A percentile compares a stretch with the other conserved stretches of the same genome.
Conservation (phyloP, 2,888 invertebrate genomes). For the Sialis lutaria region DNA sequence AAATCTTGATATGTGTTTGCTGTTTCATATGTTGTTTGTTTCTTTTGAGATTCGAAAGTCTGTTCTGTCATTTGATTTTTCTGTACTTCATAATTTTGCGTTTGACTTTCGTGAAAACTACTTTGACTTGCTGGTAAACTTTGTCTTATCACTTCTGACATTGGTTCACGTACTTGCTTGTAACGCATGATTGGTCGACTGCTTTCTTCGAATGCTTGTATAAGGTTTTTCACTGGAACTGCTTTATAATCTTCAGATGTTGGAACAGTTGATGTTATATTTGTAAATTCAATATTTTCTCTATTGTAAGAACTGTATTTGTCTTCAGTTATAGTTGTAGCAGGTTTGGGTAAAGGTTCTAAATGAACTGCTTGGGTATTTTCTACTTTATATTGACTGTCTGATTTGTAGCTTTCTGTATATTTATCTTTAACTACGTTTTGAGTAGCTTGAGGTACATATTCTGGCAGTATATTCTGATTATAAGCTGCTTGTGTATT, state of each 20-base stretch:
- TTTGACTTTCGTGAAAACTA: not conserved
- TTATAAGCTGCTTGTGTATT: no score
- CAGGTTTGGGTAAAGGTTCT: not conserved
- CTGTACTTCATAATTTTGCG: not conserved
- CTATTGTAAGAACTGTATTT: no score
- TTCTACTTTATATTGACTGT: slow-evolving; percentile 1
- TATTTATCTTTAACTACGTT: not conserved
- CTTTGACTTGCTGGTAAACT: not conserved
- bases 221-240: slow-evolving; percentile 29
- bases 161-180: slow-evolving; percentile 27
- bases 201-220: slow-evolving; percentile 43
- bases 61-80: not conserved
- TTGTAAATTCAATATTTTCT: no score
- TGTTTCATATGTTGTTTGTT: not conserved
- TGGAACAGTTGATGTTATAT: no score
- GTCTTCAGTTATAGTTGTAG: slow-evolving; percentile 7
- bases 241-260: slow-evolving; percentile 21
- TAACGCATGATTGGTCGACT: slow-evolving; percentile 34
- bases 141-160: not conserved
- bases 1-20: not conserved
- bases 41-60: not conserved
- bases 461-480: not conserved
- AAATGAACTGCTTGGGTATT: not conserved
- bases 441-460: no score
- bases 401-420: not conserved